Evolutionary conservation across 1,140 invertebrate genomes (phyloP).

Genomic region (Drosophila seguyi): DNA sequence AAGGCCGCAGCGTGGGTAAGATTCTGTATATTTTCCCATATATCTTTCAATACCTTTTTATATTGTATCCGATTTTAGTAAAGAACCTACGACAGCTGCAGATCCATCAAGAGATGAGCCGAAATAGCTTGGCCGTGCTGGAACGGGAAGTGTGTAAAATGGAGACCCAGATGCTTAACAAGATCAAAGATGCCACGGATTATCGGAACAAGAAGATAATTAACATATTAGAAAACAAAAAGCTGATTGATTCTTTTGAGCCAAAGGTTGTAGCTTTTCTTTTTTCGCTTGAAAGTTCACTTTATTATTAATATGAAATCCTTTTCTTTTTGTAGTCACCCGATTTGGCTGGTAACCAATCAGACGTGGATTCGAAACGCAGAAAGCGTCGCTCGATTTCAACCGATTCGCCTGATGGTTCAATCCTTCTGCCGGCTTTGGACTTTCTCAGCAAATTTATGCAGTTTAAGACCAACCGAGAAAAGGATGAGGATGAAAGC

Average conservation of each 20-base stretch:
- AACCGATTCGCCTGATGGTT: too few species aligned
- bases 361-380: background rate
- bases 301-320: background rate
- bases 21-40: background rate
- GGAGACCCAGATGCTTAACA: background rate
- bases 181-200: background rate
- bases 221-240: background rate
- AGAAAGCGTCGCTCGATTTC: background rate
- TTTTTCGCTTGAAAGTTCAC: background rate
- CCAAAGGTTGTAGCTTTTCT: background rate
- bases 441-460: slow-evolving; percentile 3
- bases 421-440: background rate
- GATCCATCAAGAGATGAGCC: background rate
- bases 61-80: background rate
- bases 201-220: slow-evolving; percentile 1
- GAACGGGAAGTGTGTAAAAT: background rate
- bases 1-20: background rate
- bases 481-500: background rate
- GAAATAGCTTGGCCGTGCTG: background rate
- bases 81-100: background rate
- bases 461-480: background rate
- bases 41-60: background rate
- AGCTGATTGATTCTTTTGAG: background rate
- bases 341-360: background rate
- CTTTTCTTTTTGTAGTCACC: background rate